phyloP scores from a whole-genome alignment of 1,140 invertebrate genomes.

The Oscheius sp. region DNA sequence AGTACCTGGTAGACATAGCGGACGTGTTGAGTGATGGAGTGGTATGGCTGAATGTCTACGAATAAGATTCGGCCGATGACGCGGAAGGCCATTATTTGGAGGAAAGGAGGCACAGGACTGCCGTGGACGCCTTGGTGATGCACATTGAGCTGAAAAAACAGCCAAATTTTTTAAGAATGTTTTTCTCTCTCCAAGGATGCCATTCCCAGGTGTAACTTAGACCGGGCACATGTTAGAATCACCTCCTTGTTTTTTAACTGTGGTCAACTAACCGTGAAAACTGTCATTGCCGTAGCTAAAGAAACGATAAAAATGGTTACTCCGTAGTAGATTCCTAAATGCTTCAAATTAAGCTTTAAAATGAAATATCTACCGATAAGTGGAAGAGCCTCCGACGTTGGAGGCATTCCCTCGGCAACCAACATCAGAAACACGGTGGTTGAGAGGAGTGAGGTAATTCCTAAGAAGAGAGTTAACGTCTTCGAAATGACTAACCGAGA shows the following conservation, averaged over 20 bases:
- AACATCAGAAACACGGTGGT: constrained; percentile 93
- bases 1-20: constrained; percentile 47
- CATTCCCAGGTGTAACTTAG: too few species aligned
- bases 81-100: constrained; percentile 71
- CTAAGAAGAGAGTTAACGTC: constrained; percentile 54
- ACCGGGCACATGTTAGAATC: too few species aligned
- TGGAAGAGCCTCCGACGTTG: constrained; percentile 81
- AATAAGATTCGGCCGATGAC: constrained; percentile 65
- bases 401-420: constrained; percentile 82
- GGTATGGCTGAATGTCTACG: constrained; percentile 63
- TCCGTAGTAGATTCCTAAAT: constrained; percentile 74
- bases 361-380: constrained; percentile 71
- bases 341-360: constrained; percentile 64
- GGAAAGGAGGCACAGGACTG: constrained; percentile 71
- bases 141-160: constrained; percentile 70
- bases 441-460: constrained; percentile 82
- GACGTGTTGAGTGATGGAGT: constrained; percentile 57
- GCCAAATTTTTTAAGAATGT: neutral
- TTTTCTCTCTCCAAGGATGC: too few species aligned
- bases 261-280: constrained; percentile 60
- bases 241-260: too few species aligned
- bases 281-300: constrained; percentile 79
- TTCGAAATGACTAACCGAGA: constrained; percentile 51
- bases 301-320: constrained; percentile 85
- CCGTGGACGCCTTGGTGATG: constrained; percentile 80